phyloP scores from a whole-genome alignment of 2,888 invertebrate genomes.

The Temnothorax rugatulus region DNA sequence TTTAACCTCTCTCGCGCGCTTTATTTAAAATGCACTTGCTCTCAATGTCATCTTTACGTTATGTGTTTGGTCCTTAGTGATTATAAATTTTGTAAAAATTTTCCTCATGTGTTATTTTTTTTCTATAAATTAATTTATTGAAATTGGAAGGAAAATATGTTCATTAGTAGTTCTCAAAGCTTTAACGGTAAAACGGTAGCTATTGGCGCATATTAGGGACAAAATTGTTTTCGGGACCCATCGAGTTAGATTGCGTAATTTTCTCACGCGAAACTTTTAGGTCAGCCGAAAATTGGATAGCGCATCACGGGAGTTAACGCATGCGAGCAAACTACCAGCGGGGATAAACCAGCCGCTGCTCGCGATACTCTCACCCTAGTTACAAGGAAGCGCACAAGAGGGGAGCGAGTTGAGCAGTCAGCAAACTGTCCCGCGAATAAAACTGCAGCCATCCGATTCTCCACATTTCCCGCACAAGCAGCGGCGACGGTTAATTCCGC shows the following conservation, averaged over 20 bases:
- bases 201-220: background rate
- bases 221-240: background rate
- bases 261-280: constrained; percentile 22
- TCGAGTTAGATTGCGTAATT: background rate
- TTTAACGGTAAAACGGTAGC: background rate
- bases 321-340: constrained; percentile 15
- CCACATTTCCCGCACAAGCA: constrained; percentile 25
- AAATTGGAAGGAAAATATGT: background rate
- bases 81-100: background rate
- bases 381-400: constrained; percentile 1
- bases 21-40: background rate
- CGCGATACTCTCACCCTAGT: constrained; percentile 24
- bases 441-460: constrained; percentile 55
- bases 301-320: constrained; percentile 23
- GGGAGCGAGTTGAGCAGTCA: constrained; percentile 45
- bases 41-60: background rate
- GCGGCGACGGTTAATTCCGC: constrained; percentile 50
- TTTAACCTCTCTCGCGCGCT: background rate
- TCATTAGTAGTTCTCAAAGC: background rate
- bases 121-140: background rate
- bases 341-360: constrained; percentile 1
- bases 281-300: constrained; percentile 39
- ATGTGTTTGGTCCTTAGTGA: background rate
- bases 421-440: constrained; percentile 50
- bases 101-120: no score